phyloP scores from a whole-genome alignment of 2,888 invertebrate species.

The Petrolisthes manimaculis region DNA sequence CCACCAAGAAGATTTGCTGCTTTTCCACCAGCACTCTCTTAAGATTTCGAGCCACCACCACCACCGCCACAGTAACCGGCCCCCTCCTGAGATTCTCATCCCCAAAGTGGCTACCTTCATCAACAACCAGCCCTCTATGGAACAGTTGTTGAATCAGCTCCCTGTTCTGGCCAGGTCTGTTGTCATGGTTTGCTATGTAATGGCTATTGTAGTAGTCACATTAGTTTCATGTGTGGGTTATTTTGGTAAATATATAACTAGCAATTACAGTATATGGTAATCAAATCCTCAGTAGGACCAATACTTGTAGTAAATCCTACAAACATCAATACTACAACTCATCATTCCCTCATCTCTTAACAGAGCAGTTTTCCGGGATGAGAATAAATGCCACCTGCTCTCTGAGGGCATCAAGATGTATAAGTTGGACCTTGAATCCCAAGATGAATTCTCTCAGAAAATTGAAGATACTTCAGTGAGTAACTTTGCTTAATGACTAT shows the following conservation, averaged over 20 bases:
- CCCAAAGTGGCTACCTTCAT: constrained; percentile 63
- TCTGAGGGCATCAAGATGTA: constrained; percentile 64
- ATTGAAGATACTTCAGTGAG: constrained; percentile 33
- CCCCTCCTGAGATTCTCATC: constrained; percentile 63
- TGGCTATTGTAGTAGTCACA: too few relatives aligned
- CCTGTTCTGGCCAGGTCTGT: constrained; percentile 58
- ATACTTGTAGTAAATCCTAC: too few relatives aligned
- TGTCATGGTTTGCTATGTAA: too few relatives aligned
- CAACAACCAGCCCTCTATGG: constrained; percentile 61
- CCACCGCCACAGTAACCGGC: constrained; percentile 52
- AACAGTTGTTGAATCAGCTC: constrained; percentile 56
- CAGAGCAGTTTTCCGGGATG: constrained; percentile 63
- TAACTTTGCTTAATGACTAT: too few relatives aligned
- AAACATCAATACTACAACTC: neutral
- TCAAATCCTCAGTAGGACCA: too few relatives aligned
- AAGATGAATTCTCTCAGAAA: constrained; percentile 37
- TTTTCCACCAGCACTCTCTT: constrained; percentile 61
- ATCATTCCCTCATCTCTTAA: neutral
- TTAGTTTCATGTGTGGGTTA: too few relatives aligned
- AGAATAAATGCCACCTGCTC: constrained; percentile 48
- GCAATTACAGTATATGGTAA: too few relatives aligned
- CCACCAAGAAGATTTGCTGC: constrained; percentile 57
- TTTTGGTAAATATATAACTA: too few relatives aligned
- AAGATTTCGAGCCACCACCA: constrained; percentile 47
- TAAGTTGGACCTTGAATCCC: constrained; percentile 47